A percentile compares a stretch with the other conserved stretches of the same genome.
Evolutionary conservation across 2,797 vertebrate species (phyloP).

Genomic region (Geotrypetes seraphini): DNA sequence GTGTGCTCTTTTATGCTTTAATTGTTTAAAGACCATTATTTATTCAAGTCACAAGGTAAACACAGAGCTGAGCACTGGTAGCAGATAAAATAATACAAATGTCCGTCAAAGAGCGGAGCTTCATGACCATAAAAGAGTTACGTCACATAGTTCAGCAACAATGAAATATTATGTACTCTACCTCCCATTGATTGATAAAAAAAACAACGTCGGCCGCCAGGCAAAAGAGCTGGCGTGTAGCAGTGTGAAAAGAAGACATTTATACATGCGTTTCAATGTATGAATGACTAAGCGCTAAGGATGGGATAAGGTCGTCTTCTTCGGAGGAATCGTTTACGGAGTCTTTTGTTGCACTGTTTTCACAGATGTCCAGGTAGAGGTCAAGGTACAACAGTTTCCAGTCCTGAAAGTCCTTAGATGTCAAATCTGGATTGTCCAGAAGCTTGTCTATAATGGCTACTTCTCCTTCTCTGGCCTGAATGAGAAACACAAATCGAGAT

Average conservation of each 20-base stretch:
- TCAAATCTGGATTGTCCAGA: slow-evolving; percentile 85
- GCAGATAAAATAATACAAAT: slow-evolving; percentile 63
- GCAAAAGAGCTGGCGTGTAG: slow-evolving; percentile 30
- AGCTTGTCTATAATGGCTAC: slow-evolving; percentile 93
- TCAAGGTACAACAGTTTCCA: slow-evolving; percentile 94
- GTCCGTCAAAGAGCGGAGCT: slow-evolving; percentile 46
- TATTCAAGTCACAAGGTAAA: slow-evolving; percentile 46
- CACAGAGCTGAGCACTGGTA: slow-evolving; percentile 41
- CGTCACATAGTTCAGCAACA: slow-evolving; percentile 49
- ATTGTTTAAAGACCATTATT: slow-evolving; percentile 32
- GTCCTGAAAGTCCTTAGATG: slow-evolving; percentile 91
- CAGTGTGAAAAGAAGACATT: slow-evolving; percentile 33
- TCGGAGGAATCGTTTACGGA: slow-evolving; percentile 57
- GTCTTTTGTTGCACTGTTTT: slow-evolving; percentile 49
- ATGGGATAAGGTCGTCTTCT: slow-evolving; percentile 65
- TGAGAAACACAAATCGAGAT: too few relatives aligned
- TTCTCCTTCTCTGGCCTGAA: slow-evolving; percentile 97
- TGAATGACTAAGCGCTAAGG: slow-evolving; percentile 87
- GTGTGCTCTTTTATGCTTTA: slow-evolving; percentile 33
- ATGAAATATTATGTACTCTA: slow-evolving; percentile 54
- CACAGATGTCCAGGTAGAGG: slow-evolving; percentile 75
- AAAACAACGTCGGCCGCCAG: slow-evolving; percentile 47
- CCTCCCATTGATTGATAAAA: slow-evolving; percentile 41
- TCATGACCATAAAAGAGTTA: slow-evolving; percentile 35
- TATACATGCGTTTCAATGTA: slow-evolving; percentile 97